Conservation (phyloP, 2,888 invertebrate genomes). For the Notodonta dromedarius region DNA sequence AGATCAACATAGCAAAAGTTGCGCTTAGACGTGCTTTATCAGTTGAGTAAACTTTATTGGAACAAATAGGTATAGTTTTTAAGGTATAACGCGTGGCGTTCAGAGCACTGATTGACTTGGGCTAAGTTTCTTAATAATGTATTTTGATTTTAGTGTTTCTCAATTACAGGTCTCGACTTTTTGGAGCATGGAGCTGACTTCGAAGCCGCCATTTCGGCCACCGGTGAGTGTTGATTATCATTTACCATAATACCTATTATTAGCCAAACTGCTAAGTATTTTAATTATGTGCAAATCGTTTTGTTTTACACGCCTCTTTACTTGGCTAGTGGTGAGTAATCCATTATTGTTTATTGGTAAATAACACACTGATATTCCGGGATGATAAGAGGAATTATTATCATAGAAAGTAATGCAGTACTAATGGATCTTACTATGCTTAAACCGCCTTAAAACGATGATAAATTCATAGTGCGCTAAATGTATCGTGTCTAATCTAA, state of each 20-base stretch:
- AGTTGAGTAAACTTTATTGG: conserved; percentile 43
- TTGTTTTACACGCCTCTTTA: conserved; percentile 3
- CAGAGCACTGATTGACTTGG: too few species aligned
- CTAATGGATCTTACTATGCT: too few species aligned
- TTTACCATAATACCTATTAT: background rate
- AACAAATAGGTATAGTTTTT: too few species aligned
- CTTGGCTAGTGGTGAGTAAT: background rate
- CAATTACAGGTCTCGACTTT: conserved; percentile 87
- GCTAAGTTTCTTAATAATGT: background rate
- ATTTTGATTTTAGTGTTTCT: conserved; percentile 17
- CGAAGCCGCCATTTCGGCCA: conserved; percentile 88
- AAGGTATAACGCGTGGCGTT: too few species aligned
- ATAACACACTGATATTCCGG: background rate
- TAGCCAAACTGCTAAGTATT: conserved; percentile 4
- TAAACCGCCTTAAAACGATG: too few species aligned
- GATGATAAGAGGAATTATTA: too few species aligned
- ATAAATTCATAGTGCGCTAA: too few species aligned
- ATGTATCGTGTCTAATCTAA: too few species aligned
- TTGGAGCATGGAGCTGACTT: conserved; percentile 90
- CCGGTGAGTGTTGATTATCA: conserved; percentile 77
- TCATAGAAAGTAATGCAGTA: too few species aligned
- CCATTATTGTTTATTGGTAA: background rate
- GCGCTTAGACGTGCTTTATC: conserved; percentile 46
- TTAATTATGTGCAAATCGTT: background rate
- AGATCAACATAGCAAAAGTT: conserved; percentile 36